These are phyloP conservation scores for Formicarius rufipectus DNA, from an alignment of 2,113 vertebrate genomes.

Conservation along the genomic window DNA sequence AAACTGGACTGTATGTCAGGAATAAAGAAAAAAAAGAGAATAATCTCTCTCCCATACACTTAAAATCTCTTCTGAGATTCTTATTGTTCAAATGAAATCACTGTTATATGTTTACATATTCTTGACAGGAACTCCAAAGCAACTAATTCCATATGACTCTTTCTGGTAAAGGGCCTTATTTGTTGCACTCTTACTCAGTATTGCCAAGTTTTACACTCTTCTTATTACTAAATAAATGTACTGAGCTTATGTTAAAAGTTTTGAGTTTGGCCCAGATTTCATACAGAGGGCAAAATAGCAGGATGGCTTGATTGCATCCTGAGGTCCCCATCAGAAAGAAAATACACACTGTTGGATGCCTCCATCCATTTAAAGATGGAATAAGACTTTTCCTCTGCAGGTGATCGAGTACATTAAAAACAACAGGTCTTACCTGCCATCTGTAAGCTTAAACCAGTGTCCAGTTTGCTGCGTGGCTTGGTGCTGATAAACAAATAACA, in stretches of 20 bases:
- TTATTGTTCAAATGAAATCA: background rate
- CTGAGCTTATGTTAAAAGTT: background rate
- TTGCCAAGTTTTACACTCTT: background rate
- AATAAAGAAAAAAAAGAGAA: background rate
- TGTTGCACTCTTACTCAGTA: background rate
- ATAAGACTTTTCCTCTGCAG: slow-evolving; percentile 1
- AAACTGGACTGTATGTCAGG: background rate
- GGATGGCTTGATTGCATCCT: background rate
- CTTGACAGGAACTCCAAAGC: background rate
- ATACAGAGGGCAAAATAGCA: background rate
- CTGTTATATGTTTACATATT: background rate
- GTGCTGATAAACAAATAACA: slow-evolving; percentile 92
- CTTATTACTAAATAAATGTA: background rate
- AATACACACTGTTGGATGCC: background rate
- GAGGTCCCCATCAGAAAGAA: background rate
- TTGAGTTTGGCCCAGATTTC: background rate
- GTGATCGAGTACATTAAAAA: background rate
- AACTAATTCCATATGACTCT: background rate
- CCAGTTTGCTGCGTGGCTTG: slow-evolving; percentile 85
- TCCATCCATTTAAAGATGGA: background rate
- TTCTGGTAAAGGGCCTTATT: background rate
- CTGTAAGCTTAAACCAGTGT: slow-evolving; percentile 85
- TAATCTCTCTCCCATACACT: background rate
- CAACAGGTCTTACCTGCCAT: slow-evolving; percentile 75
- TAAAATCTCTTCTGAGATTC: background rate